Base-by-base conservation (phyloP, 1,140 invertebrate genomes). In the Vanessa atalanta region DNA sequence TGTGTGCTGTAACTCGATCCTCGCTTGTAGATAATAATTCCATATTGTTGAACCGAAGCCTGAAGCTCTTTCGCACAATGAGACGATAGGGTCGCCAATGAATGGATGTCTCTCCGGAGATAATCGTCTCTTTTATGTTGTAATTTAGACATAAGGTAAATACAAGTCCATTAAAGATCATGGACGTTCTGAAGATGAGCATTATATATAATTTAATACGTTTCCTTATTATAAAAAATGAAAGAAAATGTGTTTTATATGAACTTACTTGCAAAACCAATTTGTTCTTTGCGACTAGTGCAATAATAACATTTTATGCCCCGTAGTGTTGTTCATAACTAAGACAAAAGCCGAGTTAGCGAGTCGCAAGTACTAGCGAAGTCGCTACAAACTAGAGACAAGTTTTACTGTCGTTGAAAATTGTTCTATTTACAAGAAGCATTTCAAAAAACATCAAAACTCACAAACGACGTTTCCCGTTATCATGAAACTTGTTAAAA, bases 21-120 rank as follows among this genome's bases (percentile, higher is more conserved):
- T 48, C 63, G 71, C 61, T 65, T 74, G 75, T 61, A 82, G 80
- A 82, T 82, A 76, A 79, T 79, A 81, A 82, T 82, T 80, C 79
- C 70, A 78, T 73, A 79, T 77, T 75, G 78, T 81, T 60, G 75
- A 71, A 55, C 68, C 76, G 60, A 73, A 70, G 69, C 76, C 47
- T 43, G 69, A 55, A 51, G 65, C 23, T 65, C 67, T 64, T 53
- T 61, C 20, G 65, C 66, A 79, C 73, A 82, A 82, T 78, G 67
- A 73, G 64, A 69, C 43, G 55, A 74, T 76, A 63, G 73, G 74
- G 68, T 73, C 70, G 50, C 75, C 65, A 73, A 63, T 65, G 74
- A 76, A 79, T 76, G 31, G 65, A 79, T 73, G 74, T 73, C 68
- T 73, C 71, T 55, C 70, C 66, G 67, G 47, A 75, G 72, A 77